Conservation (phyloP, 2,797 vertebrate species). For the Falco novaeseelandiae region DNA sequence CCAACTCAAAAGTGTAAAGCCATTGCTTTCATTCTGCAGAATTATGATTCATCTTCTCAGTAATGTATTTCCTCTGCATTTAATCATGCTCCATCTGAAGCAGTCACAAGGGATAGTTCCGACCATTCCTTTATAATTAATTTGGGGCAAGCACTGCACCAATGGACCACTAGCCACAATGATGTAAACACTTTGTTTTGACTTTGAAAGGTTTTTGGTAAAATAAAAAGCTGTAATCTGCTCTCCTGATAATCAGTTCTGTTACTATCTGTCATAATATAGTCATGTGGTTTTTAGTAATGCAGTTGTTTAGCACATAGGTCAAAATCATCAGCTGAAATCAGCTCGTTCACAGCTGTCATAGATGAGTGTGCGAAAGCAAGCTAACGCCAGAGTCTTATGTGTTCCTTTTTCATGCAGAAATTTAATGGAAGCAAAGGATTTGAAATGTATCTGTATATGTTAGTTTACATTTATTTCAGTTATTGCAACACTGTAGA, state of each 20-base stretch:
- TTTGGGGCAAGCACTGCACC: background rate
- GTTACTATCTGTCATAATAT: background rate
- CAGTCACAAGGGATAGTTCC: constrained; percentile 48
- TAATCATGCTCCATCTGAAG: constrained; percentile 58
- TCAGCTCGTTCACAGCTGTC: background rate
- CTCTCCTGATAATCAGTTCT: constrained; percentile 12
- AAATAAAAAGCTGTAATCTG: constrained; percentile 37
- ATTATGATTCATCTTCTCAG: constrained; percentile 61
- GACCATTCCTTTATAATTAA: constrained; percentile 26
- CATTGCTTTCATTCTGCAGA: constrained; percentile 56
- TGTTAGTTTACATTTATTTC: background rate
- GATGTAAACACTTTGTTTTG: constrained; percentile 5
- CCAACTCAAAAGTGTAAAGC: constrained; percentile 57
- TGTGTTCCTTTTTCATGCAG: background rate
- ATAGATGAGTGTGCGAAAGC: background rate
- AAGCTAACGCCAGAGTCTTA: background rate
- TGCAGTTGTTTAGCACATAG: background rate
- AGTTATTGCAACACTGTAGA: background rate
- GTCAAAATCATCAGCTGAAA: background rate
- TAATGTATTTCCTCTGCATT: constrained; percentile 58
- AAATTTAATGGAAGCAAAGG: background rate
- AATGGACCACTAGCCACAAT: constrained; percentile 19
- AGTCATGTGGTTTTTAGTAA: constrained; percentile 38
- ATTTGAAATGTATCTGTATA: background rate
- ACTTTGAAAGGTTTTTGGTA: constrained; percentile 44